These are phyloP conservation scores for Oceanodroma tethys DNA, from an alignment of 2,113 vertebrate genomes.

Conservation along the genomic window DNA sequence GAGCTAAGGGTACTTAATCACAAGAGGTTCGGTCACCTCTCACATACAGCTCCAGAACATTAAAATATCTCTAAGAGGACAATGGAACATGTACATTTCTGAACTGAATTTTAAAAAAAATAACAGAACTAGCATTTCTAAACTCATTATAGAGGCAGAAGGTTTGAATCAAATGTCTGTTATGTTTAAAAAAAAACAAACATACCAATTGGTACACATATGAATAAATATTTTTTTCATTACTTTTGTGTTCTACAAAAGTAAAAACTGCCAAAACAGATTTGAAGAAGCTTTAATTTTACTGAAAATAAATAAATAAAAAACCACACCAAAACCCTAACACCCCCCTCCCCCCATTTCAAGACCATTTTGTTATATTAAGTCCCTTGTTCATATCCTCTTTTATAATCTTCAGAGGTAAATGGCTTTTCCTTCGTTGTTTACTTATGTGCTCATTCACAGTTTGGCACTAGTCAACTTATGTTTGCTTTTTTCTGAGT, in stretches of 20 bases:
- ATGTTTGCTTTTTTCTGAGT: background rate
- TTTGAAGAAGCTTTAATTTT: background rate
- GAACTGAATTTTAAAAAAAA: background rate
- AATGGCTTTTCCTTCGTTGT: background rate
- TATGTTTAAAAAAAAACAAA: background rate
- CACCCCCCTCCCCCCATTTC: background rate
- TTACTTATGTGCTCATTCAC: background rate
- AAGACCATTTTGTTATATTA: background rate
- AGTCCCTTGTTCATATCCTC: background rate
- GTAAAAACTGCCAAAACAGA: background rate
- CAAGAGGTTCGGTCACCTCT: background rate
- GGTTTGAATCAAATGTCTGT: background rate
- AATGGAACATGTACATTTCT: background rate
- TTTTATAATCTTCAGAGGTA: background rate
- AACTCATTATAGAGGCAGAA: background rate
- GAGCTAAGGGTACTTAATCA: background rate
- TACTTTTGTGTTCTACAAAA: background rate
- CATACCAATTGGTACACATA: background rate
- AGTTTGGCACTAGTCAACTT: background rate
- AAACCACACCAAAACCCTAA: background rate
- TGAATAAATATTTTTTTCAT: background rate
- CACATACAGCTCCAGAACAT: background rate
- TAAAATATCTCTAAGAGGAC: background rate
- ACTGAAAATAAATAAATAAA: background rate
- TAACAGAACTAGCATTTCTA: background rate